Evolutionary conservation across 2,113 vertebrate species (phyloP).

Genomic region (Crotalus tigris): DNA sequence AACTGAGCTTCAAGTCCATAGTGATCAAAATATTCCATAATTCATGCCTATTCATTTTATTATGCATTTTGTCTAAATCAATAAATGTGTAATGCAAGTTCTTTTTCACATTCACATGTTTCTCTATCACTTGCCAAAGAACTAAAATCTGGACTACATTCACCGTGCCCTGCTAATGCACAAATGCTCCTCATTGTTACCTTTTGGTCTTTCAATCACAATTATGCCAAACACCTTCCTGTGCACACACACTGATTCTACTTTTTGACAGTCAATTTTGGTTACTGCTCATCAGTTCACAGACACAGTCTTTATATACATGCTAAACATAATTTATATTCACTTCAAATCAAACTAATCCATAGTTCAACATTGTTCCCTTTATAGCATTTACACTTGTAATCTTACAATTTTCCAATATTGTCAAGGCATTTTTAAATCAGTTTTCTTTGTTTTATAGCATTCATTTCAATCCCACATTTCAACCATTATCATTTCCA

Average conservation of each 20-base stretch:
- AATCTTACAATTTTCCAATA: neutral
- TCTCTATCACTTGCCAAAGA: neutral
- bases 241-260: neutral
- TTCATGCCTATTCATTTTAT: neutral
- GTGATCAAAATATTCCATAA: neutral
- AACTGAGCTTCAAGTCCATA: neutral
- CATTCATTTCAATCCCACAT: neutral
- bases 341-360: neutral
- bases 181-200: neutral
- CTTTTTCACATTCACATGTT: neutral
- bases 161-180: neutral
- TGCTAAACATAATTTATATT: neutral
- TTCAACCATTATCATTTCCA: neutral
- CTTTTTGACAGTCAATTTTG: neutral
- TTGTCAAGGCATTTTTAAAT: neutral
- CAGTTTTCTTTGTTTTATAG: neutral
- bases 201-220: neutral
- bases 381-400: neutral
- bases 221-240: neutral
- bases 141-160: neutral
- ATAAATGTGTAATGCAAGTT: neutral
- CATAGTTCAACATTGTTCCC: neutral
- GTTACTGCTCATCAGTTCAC: neutral
- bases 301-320: neutral
- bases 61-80: neutral